Evolutionary conservation across 53 echinoderm and acorn worm genomes (phyloP), one percentile per base, ranked within the genome.

Genomic region (Hippasteria phrygiana): DNA sequence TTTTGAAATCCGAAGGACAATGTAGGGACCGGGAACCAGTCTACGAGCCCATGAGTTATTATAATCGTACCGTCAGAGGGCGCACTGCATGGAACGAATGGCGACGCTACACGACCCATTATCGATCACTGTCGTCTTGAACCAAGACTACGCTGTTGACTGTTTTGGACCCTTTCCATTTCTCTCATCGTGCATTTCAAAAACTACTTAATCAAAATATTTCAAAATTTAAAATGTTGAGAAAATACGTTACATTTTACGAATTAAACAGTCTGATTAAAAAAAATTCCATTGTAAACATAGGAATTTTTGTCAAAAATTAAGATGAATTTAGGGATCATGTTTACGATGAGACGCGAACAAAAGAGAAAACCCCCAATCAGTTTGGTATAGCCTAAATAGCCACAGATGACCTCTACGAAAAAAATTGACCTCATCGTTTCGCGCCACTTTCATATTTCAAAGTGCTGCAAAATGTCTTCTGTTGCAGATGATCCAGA

Each of bases 401-500:
- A 42, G 3, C 22, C 14, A n/a, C n/a, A n/a, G n/a, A n/a, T 50
- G 85, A 83, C 83, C 83, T 32, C 17, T 0, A 31, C 45, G 3
- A 8, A 3, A 5, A 6, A 1, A 12, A 16, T 85, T 85, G 85
- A 85, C 90, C 81, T 63, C 16, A 14, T 32, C 62, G 59, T 87
- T 91, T 87, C 91, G 91, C 90, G 87, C 78, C 71, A 77, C 29
- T 87, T 42, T 79, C 50, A 37, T 45, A 42, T 56, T 73, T 83
- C 40, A 43, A 54, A 62, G 62, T 51, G 56, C 34, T 32, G 8
- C 55, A 36, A 79, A 85, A 91, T 91, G 91, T 87, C 91, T 42
- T 80, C 91, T 9, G 77, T 34, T 54, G 69, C 87, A 54, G 91
- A 91, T 29, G 91, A 91, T 91, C 35, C 67, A 11, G 91, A 91